Base-by-base conservation (phyloP, 1,140 invertebrate genomes). In the Apis dorsata region DNA sequence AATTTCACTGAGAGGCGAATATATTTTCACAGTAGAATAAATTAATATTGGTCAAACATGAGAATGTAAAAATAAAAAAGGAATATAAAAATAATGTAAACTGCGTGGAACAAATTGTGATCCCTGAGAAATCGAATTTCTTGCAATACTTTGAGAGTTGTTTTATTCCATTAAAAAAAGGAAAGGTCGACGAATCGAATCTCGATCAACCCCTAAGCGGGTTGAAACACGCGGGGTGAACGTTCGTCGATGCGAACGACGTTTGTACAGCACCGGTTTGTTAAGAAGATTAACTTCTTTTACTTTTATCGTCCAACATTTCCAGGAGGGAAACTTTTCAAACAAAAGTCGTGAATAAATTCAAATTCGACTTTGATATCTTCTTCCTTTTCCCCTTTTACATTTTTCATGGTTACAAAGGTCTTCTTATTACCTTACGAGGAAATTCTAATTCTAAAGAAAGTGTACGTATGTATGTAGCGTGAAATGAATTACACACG, bases 211-310 rank as follows among this genome's bases (percentile, higher is more conserved):
- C n/a, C n/a, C n/a, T n/a, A n/a, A 12, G 34, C 34, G 4, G 34
- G 34, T 15, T 34, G n/a, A 55, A 15, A 55, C n/a, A 55, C n/a
- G 34, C n/a, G 34, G 15, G n/a, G n/a, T 28, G 21, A 24, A 70
- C 24, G 24, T 34, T 24, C 24, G 28, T 59, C 53, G 71, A 57
- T 34, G 34, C 53, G 24, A 12, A 15, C 19, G 53, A 11, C 51
- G 69, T 11, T 59, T 7, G 21, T 44, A 49, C 44, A 57, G 53
- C 21, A 71, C 34, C 28, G 49, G 49, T 69, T 72, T 74, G 70
- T 83, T 86, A 86, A 79, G 65, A n/a, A 69, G 65, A 71, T 79
- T 85, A 83, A 75, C 70, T 83, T 86, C 66, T 72, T 72, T 74
- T 34, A 62, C 66, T 65, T 68, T 74, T 62, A 62, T 79, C 19